Evolutionary conservation across 2,113 vertebrate genomes (phyloP).

Genomic region (Malurus alboscapulatus): DNA sequence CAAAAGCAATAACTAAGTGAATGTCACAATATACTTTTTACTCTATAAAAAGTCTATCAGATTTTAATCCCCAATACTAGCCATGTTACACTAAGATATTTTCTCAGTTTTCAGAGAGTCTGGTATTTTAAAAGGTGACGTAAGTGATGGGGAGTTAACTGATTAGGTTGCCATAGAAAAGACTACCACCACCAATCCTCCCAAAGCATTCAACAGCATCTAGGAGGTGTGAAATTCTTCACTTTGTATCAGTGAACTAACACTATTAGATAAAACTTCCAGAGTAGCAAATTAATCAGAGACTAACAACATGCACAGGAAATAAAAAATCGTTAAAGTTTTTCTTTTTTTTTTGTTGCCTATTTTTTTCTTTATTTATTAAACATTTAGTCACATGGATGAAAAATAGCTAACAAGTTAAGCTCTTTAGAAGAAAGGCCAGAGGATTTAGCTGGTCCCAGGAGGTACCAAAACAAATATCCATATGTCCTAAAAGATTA

Average conservation of each 20-base stretch:
- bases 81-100: background rate
- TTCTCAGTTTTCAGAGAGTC: slow-evolving; percentile 6
- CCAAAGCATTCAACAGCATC: background rate
- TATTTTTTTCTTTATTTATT: background rate
- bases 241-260: slow-evolving; percentile 38
- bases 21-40: background rate
- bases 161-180: slow-evolving; percentile 22
- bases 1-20: background rate
- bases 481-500: slow-evolving; percentile 56
- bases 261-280: slow-evolving; percentile 19
- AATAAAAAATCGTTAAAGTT: background rate
- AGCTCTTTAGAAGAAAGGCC: background rate
- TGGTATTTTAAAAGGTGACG: slow-evolving; percentile 8
- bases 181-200: background rate
- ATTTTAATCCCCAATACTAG: background rate
- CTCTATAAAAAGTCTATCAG: background rate
- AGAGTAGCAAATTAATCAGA: slow-evolving; percentile 20
- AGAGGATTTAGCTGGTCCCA: slow-evolving; percentile 15
- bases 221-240: slow-evolving; percentile 52
- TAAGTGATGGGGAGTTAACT: background rate
- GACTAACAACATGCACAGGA: background rate
- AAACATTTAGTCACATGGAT: background rate
- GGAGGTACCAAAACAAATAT: slow-evolving; percentile 32
- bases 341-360: background rate
- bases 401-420: slow-evolving; percentile 20